Base-by-base conservation (phyloP, 2,797 vertebrate genomes). In the Onychomys torridus region DNA sequence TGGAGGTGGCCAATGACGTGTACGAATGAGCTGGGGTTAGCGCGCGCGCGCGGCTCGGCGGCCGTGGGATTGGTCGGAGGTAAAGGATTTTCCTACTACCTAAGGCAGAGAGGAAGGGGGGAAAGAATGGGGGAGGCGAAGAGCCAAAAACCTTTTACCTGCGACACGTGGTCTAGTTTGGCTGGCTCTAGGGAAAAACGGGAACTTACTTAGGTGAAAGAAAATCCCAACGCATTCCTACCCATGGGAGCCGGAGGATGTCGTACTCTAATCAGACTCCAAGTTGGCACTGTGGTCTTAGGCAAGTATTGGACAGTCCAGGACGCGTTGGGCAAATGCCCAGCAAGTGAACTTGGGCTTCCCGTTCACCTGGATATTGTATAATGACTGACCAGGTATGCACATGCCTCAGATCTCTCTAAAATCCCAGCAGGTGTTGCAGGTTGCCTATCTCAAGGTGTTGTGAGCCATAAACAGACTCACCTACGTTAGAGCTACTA, bases 11-110 rank as follows among this genome's bases (percentile, higher is more conserved):
- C 98, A 97, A 97, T 97, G 90, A 52, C n/a, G 92, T 67, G 2
- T 23, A 6, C 94, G 65, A 37, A 76, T 61, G 13, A 55, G 77
- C 91, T 82, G 12, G 65, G 79, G 90, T 96, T 97, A 94, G 95
- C 96, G 97, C 97, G 97, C 96, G 96, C 97, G 96, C 95, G 82
- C 90, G 86, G n/a, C 89, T 79, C 57, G 59, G 37, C 52, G 0
- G 69, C 88, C 0, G 87, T 49, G 86, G 75, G 97, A 97, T 98
- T 97, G 98, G 98, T 90, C 75, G 75, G 49, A 96, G 95, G 96
- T 93, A 61, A 92, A 97, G 92, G 88, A 69, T 61, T 63, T 76
- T 95, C 96, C 97, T 93, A 92, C 94, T 93, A 91, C 96, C 97
- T 96, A 83, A 73, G 63, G 87, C 69, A n/a, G 71, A 83, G 75